These are phyloP conservation scores for Gopherus evgoodei DNA, from an alignment of 2,113 vertebrate species.

Conservation along the genomic window DNA sequence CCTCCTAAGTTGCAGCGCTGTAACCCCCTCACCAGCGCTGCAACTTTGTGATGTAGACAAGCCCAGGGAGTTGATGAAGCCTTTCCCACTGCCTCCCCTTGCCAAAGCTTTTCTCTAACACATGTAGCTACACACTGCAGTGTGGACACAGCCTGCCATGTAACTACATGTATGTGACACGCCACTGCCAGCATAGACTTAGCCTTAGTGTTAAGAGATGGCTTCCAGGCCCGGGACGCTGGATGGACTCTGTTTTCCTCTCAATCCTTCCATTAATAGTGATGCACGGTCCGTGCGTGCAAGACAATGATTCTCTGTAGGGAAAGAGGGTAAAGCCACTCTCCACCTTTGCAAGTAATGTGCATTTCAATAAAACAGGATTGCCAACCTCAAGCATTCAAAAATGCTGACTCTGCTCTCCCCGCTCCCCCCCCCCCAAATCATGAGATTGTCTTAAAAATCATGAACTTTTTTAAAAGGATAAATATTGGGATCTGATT, in stretches of 20 bases:
- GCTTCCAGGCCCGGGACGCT: not conserved
- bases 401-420: not conserved
- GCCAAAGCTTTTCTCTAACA: not conserved
- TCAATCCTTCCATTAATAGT: not conserved
- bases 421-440: not conserved
- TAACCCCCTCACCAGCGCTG: no score
- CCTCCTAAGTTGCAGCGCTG: no score
- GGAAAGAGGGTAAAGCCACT: conserved; percentile 22
- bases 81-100: not conserved
- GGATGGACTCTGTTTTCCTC: not conserved
- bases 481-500: conserved; percentile 21
- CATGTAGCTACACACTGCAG: not conserved
- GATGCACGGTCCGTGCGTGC: not conserved
- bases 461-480: not conserved
- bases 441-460: conserved; percentile 27
- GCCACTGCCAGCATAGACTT: not conserved
- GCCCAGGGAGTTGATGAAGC: not conserved
- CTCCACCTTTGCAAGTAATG: not conserved
- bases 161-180: not conserved
- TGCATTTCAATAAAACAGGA: not conserved
- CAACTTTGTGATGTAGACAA: no score
- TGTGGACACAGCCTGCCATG: not conserved
- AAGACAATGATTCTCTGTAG: not conserved
- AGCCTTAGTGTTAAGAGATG: not conserved
- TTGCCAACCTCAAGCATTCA: not conserved